These are phyloP conservation scores for Lithophane ornitopus DNA, from an alignment of 2,888 invertebrate species.

Conservation along the genomic window DNA sequence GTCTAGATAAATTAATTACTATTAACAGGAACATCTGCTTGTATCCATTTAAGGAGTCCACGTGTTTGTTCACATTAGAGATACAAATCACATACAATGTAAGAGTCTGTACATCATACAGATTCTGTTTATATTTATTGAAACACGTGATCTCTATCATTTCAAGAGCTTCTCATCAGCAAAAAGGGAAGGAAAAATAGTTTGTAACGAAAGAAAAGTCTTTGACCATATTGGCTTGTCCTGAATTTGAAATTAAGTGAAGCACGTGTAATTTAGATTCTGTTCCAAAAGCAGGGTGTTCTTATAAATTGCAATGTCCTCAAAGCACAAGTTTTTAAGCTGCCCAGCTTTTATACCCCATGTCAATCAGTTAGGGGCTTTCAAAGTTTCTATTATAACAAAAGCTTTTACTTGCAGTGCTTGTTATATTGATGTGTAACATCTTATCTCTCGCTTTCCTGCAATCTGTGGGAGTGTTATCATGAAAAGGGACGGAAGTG, in stretches of 20 bases:
- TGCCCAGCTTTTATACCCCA: background rate
- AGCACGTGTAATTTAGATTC: background rate
- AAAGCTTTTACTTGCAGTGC: background rate
- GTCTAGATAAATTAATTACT: slow-evolving; percentile 5
- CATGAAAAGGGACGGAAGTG: too few species aligned
- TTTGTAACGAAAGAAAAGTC: too few species aligned
- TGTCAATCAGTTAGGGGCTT: background rate
- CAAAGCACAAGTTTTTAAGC: background rate
- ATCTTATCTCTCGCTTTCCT: too few species aligned
- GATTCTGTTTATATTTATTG: slow-evolving; percentile 15
- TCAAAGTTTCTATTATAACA: background rate
- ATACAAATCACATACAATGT: slow-evolving; percentile 30
- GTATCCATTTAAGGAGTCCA: slow-evolving; percentile 45
- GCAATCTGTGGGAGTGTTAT: too few species aligned
- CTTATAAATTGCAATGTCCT: background rate
- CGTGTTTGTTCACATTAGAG: slow-evolving; percentile 28
- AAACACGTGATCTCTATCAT: slow-evolving; percentile 4
- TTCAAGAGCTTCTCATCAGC: background rate
- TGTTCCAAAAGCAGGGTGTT: background rate
- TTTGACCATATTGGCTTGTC: too few species aligned
- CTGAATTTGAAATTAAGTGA: background rate
- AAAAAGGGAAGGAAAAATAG: background rate
- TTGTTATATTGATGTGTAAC: background rate
- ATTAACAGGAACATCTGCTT: background rate
- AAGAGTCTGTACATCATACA: slow-evolving; percentile 18